Conservation (phyloP, 2,888 invertebrate genomes). For the Ormyrus nitidulus region DNA sequence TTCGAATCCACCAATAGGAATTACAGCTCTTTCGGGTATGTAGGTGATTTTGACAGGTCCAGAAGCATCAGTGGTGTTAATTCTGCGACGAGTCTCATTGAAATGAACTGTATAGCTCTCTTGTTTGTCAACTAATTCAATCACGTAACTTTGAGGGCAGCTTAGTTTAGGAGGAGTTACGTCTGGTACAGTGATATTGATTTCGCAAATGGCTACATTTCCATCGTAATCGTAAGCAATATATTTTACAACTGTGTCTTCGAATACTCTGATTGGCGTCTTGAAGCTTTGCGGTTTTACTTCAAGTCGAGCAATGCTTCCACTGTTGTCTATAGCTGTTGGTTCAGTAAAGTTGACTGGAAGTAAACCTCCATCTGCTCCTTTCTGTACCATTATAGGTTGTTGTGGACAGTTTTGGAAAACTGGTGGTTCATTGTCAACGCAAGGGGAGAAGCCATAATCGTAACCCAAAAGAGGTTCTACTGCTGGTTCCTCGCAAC, state of each 20-base stretch:
- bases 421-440: slow-evolving; percentile 96
- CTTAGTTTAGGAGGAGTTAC: slow-evolving; percentile 92
- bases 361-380: slow-evolving; percentile 90
- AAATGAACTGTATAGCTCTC: slow-evolving; percentile 94
- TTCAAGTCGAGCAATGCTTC: slow-evolving; percentile 94
- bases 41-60: slow-evolving; percentile 91
- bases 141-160: slow-evolving; percentile 95
- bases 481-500: slow-evolving; percentile 90
- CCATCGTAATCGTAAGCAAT: slow-evolving; percentile 98
- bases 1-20: slow-evolving; percentile 91
- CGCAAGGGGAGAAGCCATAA: slow-evolving; percentile 94
- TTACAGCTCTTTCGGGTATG: slow-evolving; percentile 85
- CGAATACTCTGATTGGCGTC: slow-evolving; percentile 91
- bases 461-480: slow-evolving; percentile 94
- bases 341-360: slow-evolving; percentile 96
- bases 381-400: slow-evolving; percentile 92
- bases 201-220: slow-evolving; percentile 97
- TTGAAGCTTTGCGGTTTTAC: slow-evolving; percentile 94
- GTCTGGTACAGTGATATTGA: slow-evolving; percentile 95
- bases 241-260: slow-evolving; percentile 95
- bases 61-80: slow-evolving; percentile 91
- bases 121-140: slow-evolving; percentile 92
- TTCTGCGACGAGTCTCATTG: slow-evolving; percentile 89
- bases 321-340: slow-evolving; percentile 95
- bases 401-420: slow-evolving; percentile 98